These are phyloP conservation scores for Caenorhabditis uteleia DNA, from an alignment of 2,888 invertebrate genomes.

Conservation along the genomic window DNA sequence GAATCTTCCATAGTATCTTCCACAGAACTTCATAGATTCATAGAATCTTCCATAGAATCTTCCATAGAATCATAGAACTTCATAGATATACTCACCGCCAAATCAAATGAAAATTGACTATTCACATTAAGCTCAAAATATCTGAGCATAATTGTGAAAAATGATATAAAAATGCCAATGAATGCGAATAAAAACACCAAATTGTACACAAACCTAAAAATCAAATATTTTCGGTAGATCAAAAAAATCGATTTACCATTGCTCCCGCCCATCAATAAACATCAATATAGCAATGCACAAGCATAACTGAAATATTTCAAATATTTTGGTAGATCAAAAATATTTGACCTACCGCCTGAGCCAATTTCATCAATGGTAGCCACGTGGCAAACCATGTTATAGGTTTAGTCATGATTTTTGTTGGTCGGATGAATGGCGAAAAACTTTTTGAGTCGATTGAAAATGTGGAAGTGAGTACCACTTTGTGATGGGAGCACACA, in stretches of 20 bases:
- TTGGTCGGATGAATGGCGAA: no score
- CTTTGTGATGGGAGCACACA: no score
- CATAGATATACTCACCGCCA: constrained; percentile 9
- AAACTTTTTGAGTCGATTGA: no score
- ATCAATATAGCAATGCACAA: constrained; percentile 12
- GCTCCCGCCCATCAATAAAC: constrained; percentile 24
- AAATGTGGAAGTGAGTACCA: no score
- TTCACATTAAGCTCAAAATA: constrained; percentile 19
- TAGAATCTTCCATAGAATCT: no score
- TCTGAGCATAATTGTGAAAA: constrained; percentile 16
- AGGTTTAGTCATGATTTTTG: constrained; percentile 17
- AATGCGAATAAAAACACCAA: constrained; percentile 7
- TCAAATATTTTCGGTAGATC: not conserved
- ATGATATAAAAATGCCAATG: constrained; percentile 8
- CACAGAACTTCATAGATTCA: no score
- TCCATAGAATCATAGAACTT: no score
- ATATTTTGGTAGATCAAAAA: not conserved
- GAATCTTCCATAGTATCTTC: no score
- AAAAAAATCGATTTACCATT: constrained; percentile 8
- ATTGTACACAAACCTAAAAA: constrained; percentile 18
- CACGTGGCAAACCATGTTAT: constrained; percentile 29
- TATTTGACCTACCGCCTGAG: constrained; percentile 18
- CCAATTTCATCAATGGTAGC: constrained; percentile 28
- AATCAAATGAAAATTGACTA: constrained; percentile 9
- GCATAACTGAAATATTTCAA: constrained; percentile 15